These are phyloP conservation scores for Dione vanillae DNA, from an alignment of 2,888 invertebrate genomes.

Conservation along the genomic window DNA sequence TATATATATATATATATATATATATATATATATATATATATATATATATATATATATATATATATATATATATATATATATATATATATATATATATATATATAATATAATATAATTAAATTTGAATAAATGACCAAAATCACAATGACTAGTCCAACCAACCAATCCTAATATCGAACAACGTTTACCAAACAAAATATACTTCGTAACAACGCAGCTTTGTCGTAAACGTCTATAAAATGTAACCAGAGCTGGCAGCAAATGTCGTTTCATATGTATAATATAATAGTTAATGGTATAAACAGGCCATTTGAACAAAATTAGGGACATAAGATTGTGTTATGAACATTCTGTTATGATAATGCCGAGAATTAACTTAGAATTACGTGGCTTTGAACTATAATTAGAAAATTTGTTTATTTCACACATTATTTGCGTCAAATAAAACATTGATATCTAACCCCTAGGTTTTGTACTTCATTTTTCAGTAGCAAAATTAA, in stretches of 20 bases:
- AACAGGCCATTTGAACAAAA: slow-evolving; percentile 22
- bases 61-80: too few species aligned
- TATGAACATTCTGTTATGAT: slow-evolving; percentile 8
- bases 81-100: too few species aligned
- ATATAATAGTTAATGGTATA: slow-evolving; percentile 29
- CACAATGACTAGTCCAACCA: background rate
- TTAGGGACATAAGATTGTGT: slow-evolving; percentile 19
- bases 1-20: too few species aligned
- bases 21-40: too few species aligned
- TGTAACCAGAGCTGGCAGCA: slow-evolving; percentile 26
- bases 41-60: too few species aligned
- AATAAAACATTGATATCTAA: too few species aligned
- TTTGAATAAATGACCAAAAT: too few species aligned
- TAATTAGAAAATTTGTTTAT: background rate
- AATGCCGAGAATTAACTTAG: background rate
- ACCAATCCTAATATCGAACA: background rate
- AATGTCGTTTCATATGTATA: slow-evolving; percentile 28
- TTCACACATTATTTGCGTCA: background rate
- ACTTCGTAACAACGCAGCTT: background rate
- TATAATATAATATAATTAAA: too few species aligned
- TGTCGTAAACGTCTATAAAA: slow-evolving; percentile 19
- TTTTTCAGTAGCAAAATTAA: too few species aligned
- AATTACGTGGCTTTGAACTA: background rate
- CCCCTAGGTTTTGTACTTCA: too few species aligned
- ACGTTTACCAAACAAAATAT: background rate